Evolutionary conservation across 2,113 vertebrate species (phyloP).

Genomic region (Argyrosomus japonicus): DNA sequence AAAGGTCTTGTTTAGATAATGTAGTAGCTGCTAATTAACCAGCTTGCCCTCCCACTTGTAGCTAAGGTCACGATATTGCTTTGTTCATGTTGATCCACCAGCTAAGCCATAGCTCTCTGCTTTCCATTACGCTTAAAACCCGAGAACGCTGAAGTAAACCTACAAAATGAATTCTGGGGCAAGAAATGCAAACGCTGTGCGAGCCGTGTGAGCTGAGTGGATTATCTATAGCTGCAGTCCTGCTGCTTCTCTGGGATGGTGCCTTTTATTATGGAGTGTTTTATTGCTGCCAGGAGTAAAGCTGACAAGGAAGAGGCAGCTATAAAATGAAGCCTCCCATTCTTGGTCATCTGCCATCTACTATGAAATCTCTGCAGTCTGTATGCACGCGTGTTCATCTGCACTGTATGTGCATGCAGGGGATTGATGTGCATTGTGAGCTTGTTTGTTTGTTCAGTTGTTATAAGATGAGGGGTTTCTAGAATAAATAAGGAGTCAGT

Average conservation of each 20-base stretch:
- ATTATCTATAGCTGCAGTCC: conserved; percentile 82
- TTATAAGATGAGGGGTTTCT: conserved; percentile 58
- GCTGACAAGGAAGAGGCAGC: conserved; percentile 83
- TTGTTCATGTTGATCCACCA: conserved; percentile 60
- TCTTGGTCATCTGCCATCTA: conserved; percentile 75
- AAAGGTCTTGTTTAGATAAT: conserved; percentile 68
- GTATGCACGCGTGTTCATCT: conserved; percentile 55
- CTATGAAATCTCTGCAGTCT: conserved; percentile 68
- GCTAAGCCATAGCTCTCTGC: conserved; percentile 57
- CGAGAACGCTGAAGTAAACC: conserved; percentile 70
- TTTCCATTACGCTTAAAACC: conserved; percentile 70
- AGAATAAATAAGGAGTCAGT: conserved; percentile 59
- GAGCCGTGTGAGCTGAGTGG: conserved; percentile 75
- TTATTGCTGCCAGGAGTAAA: conserved; percentile 83
- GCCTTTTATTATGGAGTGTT: conserved; percentile 86
- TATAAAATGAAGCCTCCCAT: conserved; percentile 80
- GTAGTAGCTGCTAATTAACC: conserved; percentile 67
- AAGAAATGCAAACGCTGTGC: conserved; percentile 74
- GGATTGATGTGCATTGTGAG: conserved; percentile 57
- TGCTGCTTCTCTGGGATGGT: conserved; percentile 76
- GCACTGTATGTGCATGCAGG: conserved; percentile 50
- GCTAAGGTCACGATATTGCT: conserved; percentile 66
- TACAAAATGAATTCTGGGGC: conserved; percentile 74
- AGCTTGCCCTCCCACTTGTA: conserved; percentile 56
- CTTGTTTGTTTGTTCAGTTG: conserved; percentile 65